Percentiles rank a stretch among this genome's conserved stretches.
Conservation (phyloP, 1,140 invertebrate genomes). For the Drosophila cardini region DNA sequence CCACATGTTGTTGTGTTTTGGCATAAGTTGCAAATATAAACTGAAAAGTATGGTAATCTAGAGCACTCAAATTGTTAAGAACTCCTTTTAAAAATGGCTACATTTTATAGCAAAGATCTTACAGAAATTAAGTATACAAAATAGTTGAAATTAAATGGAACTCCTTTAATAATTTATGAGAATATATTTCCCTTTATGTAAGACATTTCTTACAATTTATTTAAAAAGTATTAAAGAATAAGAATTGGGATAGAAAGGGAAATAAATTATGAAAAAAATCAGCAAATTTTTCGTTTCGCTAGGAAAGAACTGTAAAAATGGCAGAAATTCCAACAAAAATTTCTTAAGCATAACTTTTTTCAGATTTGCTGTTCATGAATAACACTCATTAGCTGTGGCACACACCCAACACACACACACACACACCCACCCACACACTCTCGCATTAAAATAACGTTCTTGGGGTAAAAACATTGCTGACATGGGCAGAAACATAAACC, state of each 20-base stretch:
- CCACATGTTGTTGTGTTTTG: constrained; percentile 21
- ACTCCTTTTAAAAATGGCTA: no score
- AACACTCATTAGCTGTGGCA: constrained; percentile 32
- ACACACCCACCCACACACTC: background rate
- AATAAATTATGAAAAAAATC: constrained; percentile 1
- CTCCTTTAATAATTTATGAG: no score
- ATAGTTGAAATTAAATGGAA: no score
- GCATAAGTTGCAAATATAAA: constrained; percentile 42
- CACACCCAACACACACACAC: background rate
- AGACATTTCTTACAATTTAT: no score
- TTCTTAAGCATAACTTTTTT: constrained; percentile 2
- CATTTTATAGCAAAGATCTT: no score
- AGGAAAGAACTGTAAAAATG: background rate
- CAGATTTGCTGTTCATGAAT: constrained; percentile 39
- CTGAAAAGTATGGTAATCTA: constrained; percentile 46
- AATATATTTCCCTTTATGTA: no score
- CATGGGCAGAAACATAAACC: constrained; percentile 29
- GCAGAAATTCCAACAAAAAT: background rate
- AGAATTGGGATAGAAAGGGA: background rate
- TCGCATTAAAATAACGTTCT: background rate
- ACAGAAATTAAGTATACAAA: no score
- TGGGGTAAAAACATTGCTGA: constrained; percentile 30
- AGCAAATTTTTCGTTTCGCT: background rate
- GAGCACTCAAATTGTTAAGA: constrained; percentile 34
- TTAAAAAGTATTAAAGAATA: no score